Evolutionary conservation across 2,797 vertebrate species (phyloP).

Genomic region (Premnoplex brunnescens): DNA sequence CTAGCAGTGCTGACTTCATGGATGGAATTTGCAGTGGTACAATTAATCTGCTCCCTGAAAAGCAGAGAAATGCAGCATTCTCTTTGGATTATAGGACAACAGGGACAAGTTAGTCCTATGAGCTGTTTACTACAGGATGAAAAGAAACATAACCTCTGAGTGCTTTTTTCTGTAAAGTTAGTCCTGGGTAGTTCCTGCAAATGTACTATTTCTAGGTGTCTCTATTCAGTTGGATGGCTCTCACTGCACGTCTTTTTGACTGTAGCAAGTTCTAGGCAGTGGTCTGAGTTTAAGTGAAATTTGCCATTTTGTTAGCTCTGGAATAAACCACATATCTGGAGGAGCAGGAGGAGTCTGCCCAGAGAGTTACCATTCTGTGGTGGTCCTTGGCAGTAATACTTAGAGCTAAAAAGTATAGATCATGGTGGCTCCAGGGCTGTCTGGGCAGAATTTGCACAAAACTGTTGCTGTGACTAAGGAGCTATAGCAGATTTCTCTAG

Average conservation of each 20-base stretch:
- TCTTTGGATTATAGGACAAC: neutral
- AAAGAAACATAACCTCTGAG: neutral
- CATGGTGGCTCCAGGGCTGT: neutral
- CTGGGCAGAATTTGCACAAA: neutral
- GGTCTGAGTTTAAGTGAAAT: neutral
- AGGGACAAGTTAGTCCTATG: neutral
- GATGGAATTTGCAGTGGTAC: neutral
- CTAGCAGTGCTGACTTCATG: neutral
- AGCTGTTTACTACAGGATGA: neutral
- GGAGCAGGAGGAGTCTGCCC: neutral
- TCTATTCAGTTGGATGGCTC: neutral
- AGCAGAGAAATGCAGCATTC: neutral
- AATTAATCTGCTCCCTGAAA: neutral
- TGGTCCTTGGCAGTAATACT: neutral
- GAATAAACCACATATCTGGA: neutral
- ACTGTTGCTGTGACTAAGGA: neutral
- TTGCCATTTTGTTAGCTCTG: neutral
- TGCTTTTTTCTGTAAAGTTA: neutral
- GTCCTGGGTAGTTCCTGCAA: neutral
- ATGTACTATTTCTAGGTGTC: neutral
- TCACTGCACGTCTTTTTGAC: neutral
- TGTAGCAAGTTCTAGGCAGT: neutral
- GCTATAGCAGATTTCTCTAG: neutral
- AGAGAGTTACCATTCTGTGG: neutral
- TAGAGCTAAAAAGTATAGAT: neutral